phyloP scores from a whole-genome alignment of 2,113 vertebrate species.

The Dolichallabes microphthalmus region DNA sequence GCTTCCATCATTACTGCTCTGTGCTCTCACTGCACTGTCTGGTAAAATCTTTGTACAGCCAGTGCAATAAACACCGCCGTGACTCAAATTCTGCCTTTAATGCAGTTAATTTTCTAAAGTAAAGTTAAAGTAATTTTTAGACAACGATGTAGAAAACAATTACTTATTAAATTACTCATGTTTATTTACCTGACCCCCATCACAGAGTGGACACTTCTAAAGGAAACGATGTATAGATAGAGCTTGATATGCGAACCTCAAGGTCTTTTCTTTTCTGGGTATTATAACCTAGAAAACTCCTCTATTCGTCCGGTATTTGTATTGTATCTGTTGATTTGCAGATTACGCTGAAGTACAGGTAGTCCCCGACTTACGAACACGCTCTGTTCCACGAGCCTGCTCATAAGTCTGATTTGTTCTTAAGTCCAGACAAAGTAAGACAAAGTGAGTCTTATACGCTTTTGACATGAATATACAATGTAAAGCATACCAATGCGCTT shows the following conservation, averaged over 20 bases:
- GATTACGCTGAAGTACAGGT: background rate
- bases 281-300: background rate
- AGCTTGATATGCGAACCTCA: conserved; percentile 15
- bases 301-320: background rate
- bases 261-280: background rate
- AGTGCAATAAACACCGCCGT: conserved; percentile 40
- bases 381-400: too few relatives aligned
- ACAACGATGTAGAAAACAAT: conserved; percentile 6
- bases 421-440: too few relatives aligned
- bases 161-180: background rate
- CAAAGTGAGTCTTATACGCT: too few relatives aligned
- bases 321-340: background rate
- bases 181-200: conserved; percentile 21
- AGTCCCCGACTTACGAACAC: too few relatives aligned
- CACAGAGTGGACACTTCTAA: conserved; percentile 30
- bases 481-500: too few relatives aligned
- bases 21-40: background rate
- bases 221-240: conserved; percentile 24
- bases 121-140: too few relatives aligned
- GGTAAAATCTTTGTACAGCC: background rate
- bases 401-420: too few relatives aligned
- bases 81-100: conserved; percentile 24
- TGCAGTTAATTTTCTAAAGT: conserved; percentile 49
- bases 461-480: too few relatives aligned
- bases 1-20: conserved; percentile 8